phyloP scores from a whole-genome alignment of 2,113 vertebrate species.

The Oceanites oceanicus region DNA sequence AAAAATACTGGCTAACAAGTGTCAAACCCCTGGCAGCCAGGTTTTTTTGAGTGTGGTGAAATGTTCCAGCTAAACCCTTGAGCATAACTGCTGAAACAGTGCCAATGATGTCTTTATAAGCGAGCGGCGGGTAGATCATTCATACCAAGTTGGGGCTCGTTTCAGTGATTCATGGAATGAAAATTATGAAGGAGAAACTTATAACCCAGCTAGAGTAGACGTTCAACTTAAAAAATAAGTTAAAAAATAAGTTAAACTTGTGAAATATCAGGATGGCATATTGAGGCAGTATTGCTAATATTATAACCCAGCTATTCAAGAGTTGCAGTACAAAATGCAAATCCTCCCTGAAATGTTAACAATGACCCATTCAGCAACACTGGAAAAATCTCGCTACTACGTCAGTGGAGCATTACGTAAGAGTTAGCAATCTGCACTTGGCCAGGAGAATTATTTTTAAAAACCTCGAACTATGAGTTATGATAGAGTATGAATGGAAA shows the following conservation, averaged over 20 bases:
- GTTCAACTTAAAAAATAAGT: not conserved
- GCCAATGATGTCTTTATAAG: not conserved
- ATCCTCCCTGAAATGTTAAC: not conserved
- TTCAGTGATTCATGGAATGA: conserved; percentile 6
- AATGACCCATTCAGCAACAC: not conserved
- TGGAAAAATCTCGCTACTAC: not conserved
- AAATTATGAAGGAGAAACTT: conserved; percentile 4
- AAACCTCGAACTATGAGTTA: conserved; percentile 17
- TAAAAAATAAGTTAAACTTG: not conserved
- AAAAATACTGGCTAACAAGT: conserved; percentile 10
- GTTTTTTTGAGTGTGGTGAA: not conserved
- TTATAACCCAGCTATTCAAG: not conserved
- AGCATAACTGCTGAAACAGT: not conserved
- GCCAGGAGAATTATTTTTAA: conserved; percentile 22
- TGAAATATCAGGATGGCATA: not conserved
- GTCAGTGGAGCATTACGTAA: conserved; percentile 10
- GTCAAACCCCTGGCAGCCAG: not conserved
- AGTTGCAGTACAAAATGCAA: not conserved
- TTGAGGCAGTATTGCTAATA: not conserved
- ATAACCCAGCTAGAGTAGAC: not conserved
- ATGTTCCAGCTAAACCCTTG: conserved; percentile 16
- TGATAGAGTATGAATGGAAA: not conserved
- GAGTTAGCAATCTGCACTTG: not conserved
- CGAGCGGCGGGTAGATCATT: not conserved
- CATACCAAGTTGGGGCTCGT: not conserved